Base-by-base conservation (phyloP, 2,888 invertebrate genomes). In the Diarsia dahlii region DNA sequence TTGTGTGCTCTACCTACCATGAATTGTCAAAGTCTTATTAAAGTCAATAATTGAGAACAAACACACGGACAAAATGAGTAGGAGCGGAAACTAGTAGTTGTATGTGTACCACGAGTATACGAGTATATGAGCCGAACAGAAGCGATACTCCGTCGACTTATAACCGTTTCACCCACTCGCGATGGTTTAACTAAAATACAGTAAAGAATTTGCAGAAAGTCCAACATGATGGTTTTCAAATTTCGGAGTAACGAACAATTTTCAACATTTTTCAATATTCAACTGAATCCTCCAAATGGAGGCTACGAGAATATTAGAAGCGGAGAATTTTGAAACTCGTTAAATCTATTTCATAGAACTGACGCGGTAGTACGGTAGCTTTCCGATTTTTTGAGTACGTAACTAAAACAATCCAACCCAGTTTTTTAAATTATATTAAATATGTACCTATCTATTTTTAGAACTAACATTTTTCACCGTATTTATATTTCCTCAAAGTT, bases 31-130 rank as follows among this genome's bases (percentile, higher is more conserved):
- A 90, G 92, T 87, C 91, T 91, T 94, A 93, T 93, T 93, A 93
- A 92, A 93, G 93, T 93, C 93, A 94, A 94, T 93, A 93, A 94
- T 91, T 91, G 92, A 92, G 89, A 89, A 88, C 92, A 93, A 93
- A 94, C 91, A 93, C 81, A 90, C 90, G 87, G 84, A 91, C 93
- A 88, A 92, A 93, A 92, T 93, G 93, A 92, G 88, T 90, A 91
- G 91, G 90, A 90, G 87, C 93, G 94, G 94, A 94, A 94, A 90
- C 92, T 86, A 89, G 91, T 92, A 92, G 91, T 93, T 92, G 91
- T 79, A 87, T 86, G 88, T 87, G 88, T 89, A 50, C 39, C 10
- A 28, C 2, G 54, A 18, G n/a, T 28, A 28, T 45, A 77, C 15
- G 54, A 18, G n/a, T 28, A 28, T 45, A 77, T 12, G 63, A 63